Evolutionary conservation across 2,113 vertebrate species (phyloP).

Genomic region (Pedionomus torquatus): DNA sequence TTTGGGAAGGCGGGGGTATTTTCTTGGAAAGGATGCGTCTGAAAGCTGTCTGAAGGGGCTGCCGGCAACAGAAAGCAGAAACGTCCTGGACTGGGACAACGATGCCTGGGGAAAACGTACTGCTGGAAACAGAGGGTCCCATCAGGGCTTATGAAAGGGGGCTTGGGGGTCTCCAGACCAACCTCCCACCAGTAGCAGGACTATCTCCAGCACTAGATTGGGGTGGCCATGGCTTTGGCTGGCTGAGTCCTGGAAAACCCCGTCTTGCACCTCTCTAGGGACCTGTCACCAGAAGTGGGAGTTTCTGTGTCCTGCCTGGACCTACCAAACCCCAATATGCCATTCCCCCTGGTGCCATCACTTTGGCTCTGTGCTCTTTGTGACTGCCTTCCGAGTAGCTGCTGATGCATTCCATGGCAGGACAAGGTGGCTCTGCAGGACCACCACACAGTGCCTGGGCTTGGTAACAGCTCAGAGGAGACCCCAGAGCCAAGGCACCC

Average conservation of each 20-base stretch:
- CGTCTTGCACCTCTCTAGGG: neutral
- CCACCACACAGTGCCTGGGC: neutral
- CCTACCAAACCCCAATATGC: neutral
- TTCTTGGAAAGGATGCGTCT: neutral
- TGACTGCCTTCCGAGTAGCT: neutral
- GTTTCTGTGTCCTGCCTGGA: neutral
- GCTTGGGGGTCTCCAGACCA: neutral
- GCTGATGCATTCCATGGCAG: fast-evolving
- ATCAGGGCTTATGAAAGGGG: neutral
- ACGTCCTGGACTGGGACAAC: neutral
- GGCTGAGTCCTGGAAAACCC: neutral
- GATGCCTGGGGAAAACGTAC: neutral
- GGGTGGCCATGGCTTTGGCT: neutral
- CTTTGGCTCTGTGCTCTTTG: neutral
- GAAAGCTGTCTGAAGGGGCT: neutral
- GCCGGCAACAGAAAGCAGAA: neutral
- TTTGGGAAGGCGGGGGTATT: neutral
- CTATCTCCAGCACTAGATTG: neutral
- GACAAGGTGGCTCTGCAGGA: neutral
- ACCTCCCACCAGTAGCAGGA: neutral
- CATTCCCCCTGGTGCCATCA: neutral
- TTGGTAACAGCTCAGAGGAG: neutral
- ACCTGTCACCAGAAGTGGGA: neutral
- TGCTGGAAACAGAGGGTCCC: neutral
- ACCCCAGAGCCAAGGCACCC: fast-evolving